phyloP scores from a whole-genome alignment of 2,888 invertebrate species.

The Hyles lineata region DNA sequence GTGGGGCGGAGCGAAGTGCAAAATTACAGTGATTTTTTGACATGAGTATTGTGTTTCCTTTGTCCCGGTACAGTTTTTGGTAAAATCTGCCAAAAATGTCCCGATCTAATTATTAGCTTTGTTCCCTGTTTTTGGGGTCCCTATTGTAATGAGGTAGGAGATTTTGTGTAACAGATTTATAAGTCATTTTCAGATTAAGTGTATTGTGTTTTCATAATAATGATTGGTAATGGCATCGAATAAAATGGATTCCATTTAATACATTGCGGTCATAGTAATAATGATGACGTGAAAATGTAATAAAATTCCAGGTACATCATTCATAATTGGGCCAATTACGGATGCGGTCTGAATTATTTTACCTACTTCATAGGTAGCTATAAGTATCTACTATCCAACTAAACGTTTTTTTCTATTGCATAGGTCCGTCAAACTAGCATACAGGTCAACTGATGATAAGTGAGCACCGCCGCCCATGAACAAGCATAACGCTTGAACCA shows the following conservation, averaged over 20 bases:
- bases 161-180: slow-evolving; percentile 63
- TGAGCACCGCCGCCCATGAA: no score
- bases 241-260: slow-evolving; percentile 2
- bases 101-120: slow-evolving; percentile 79
- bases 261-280: background rate
- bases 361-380: no score
- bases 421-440: no score
- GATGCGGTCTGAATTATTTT: background rate
- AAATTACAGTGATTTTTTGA: slow-evolving; percentile 83
- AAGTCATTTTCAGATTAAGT: slow-evolving; percentile 61
- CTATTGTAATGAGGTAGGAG: slow-evolving; percentile 56
- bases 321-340: background rate
- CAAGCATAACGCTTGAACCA: no score
- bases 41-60: slow-evolving; percentile 71
- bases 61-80: slow-evolving; percentile 70
- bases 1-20: slow-evolving; percentile 67
- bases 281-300: background rate
- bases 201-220: slow-evolving; percentile 52
- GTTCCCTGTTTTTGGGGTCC: slow-evolving; percentile 57
- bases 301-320: background rate
- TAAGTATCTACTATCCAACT: no score
- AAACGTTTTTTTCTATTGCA: no score
- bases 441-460: no score
- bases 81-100: slow-evolving; percentile 74
- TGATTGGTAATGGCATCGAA: slow-evolving; percentile 39